A percentile compares a stretch with the other conserved stretches of the same genome.
phyloP scores from a whole-genome alignment of 2,888 invertebrate genomes.

The Pandemis cinnamomeana region DNA sequence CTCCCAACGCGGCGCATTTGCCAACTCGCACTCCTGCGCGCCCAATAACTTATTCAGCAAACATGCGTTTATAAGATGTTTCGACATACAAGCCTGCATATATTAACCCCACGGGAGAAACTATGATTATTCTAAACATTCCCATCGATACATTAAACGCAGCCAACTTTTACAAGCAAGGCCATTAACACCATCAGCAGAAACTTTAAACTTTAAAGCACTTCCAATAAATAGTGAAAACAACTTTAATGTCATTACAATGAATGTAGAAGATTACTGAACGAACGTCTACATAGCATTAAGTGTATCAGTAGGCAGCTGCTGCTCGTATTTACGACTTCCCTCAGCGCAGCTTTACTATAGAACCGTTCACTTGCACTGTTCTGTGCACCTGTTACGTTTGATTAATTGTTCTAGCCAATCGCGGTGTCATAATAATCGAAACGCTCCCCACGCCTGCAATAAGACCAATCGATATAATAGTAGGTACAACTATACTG shows the following conservation, averaged over 20 bases:
- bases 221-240: slow-evolving; percentile 35
- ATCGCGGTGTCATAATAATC: slow-evolving; percentile 70
- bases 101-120: slow-evolving; percentile 20
- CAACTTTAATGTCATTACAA: slow-evolving; percentile 49
- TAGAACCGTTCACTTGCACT: slow-evolving; percentile 60
- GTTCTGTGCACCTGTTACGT: slow-evolving; percentile 72
- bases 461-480: slow-evolving; percentile 10
- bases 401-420: slow-evolving; percentile 74
- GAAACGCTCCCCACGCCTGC: slow-evolving; percentile 56
- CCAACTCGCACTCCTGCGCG: slow-evolving; percentile 45
- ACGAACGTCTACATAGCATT: slow-evolving; percentile 53
- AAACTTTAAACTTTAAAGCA: neutral
- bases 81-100: slow-evolving; percentile 9
- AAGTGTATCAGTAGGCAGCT: slow-evolving; percentile 66
- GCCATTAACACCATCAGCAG: neutral
- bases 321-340: slow-evolving; percentile 76
- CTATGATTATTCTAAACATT: neutral
- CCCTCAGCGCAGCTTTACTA: slow-evolving; percentile 69
- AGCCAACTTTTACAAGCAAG: neutral
- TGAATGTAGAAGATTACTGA: slow-evolving; percentile 67
- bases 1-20: slow-evolving; percentile 47
- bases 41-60: slow-evolving; percentile 27
- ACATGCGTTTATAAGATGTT: slow-evolving; percentile 26
- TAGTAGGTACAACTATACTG: neutral
- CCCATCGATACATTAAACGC: neutral